Evolutionary conservation across 2,797 vertebrate species (phyloP).

Genomic region (Periophthalmus magnuspinnatus): DNA sequence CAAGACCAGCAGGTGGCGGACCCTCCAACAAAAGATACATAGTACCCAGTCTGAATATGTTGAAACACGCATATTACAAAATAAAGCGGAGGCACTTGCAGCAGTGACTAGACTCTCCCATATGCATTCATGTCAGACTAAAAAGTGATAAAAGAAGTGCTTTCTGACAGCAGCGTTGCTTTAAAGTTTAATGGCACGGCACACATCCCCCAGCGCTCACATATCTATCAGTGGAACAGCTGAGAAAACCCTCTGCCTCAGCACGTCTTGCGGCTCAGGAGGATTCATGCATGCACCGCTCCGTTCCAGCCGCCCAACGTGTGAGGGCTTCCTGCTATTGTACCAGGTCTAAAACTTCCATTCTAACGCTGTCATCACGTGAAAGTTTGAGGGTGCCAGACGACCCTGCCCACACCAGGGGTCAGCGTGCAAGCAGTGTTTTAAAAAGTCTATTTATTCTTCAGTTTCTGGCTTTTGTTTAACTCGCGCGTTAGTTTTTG

Average conservation of each 20-base stretch:
- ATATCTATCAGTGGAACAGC: conserved; percentile 42
- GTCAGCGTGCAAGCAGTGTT: conserved; percentile 19
- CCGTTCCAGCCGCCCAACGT: conserved; percentile 22
- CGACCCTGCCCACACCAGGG: conserved; percentile 15
- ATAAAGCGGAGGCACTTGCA: neutral
- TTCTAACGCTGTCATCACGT: conserved; percentile 18
- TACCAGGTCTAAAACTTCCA: conserved; percentile 37
- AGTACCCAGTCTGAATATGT: neutral
- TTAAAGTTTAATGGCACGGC: conserved; percentile 56
- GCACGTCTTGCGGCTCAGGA: conserved; percentile 31
- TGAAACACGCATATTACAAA: neutral
- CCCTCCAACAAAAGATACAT: neutral
- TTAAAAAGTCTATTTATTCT: conserved; percentile 8
- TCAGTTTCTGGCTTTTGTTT: conserved; percentile 10
- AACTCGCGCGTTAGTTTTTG: neutral
- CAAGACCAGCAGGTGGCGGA: no score
- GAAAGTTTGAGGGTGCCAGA: conserved; percentile 21
- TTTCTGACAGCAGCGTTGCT: conserved; percentile 30
- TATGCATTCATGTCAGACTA: conserved; percentile 31
- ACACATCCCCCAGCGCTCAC: conserved; percentile 33
- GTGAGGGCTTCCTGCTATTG: conserved; percentile 60
- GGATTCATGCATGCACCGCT: conserved; percentile 21
- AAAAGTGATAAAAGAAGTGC: conserved; percentile 41
- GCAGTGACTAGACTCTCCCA: conserved; percentile 10
- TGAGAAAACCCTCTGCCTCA: conserved; percentile 40